Conservation (phyloP, 23 tunicate species). For the Trididemnum clinides region DNA sequence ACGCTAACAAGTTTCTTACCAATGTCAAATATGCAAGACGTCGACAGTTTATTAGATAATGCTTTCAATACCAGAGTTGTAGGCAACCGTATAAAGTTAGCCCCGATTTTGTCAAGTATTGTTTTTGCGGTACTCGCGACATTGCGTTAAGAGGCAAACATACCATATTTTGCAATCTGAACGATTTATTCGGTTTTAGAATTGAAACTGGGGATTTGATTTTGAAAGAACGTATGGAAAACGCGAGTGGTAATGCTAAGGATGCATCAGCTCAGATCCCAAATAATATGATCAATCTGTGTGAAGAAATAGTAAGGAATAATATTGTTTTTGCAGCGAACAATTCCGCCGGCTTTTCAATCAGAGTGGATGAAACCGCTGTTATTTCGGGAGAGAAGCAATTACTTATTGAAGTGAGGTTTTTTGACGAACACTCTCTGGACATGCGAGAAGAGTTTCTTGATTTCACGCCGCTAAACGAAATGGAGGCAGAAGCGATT, state of each 20-base stretch:
- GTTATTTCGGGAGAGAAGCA: background rate
- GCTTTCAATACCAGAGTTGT: background rate
- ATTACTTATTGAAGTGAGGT: background rate
- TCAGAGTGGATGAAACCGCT: background rate
- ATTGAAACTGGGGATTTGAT: slow-evolving; percentile 4
- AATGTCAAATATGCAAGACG: background rate
- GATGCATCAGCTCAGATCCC: background rate
- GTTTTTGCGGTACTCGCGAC: background rate
- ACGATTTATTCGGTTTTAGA: slow-evolving; percentile 7
- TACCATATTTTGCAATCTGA: background rate
- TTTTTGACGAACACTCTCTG: background rate
- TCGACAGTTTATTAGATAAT: background rate
- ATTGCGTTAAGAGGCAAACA: background rate
- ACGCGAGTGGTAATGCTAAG: slow-evolving; percentile 13
- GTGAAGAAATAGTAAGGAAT: background rate
- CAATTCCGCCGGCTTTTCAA: background rate
- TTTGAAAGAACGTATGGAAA: background rate
- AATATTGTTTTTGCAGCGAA: background rate
- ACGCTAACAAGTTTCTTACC: background rate
- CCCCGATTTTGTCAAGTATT: background rate
- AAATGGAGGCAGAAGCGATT: background rate
- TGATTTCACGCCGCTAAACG: background rate
- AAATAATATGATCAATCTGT: background rate
- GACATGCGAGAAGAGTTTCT: background rate
- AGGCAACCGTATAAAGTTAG: background rate